These are phyloP conservation scores for Centruroides sculpturatus DNA, from an alignment of 1,140 invertebrate species.

Conservation along the genomic window DNA sequence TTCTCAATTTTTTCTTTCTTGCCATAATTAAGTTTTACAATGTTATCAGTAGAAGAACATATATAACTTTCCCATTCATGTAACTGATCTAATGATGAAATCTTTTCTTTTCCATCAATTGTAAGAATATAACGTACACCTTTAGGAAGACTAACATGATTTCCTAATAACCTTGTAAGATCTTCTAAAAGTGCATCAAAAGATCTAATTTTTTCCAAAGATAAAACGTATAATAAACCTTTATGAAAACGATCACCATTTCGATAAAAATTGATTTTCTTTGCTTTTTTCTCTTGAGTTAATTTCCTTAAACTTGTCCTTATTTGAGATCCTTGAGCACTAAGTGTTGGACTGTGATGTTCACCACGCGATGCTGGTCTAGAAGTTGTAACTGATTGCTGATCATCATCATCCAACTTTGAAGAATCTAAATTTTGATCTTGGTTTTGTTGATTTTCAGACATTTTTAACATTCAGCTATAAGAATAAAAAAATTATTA, in stretches of 20 bases:
- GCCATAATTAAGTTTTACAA: slow-evolving; percentile 74
- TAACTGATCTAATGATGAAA: slow-evolving; percentile 58
- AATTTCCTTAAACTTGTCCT: slow-evolving; percentile 27
- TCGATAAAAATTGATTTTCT: slow-evolving; percentile 80
- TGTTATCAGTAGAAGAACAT: slow-evolving; percentile 76
- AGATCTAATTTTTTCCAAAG: slow-evolving; percentile 61
- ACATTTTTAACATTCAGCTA: no score
- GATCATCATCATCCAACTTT: no score
- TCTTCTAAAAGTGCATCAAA: slow-evolving; percentile 84
- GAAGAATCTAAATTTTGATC: no score
- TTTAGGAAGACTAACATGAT: slow-evolving; percentile 71
- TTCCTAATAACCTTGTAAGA: slow-evolving; percentile 63
- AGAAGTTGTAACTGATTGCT: no score
- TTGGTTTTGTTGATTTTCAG: no score
- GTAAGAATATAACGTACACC: slow-evolving; percentile 76
- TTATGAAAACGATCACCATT: slow-evolving; percentile 92
- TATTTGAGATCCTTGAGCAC: slow-evolving; percentile 25
- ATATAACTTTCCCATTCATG: slow-evolving; percentile 84
- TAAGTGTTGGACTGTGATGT: slow-evolving; percentile 26
- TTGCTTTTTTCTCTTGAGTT: slow-evolving; percentile 55
- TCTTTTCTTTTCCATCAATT: slow-evolving; percentile 28
- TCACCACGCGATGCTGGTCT: slow-evolving; percentile 8
- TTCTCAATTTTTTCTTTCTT: slow-evolving; percentile 20
- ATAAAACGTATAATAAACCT: slow-evolving; percentile 79
- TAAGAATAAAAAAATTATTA: no score